A percentile compares a stretch with the other conserved stretches of the same genome.
These are phyloP conservation scores for Lamellibrachia luymesi DNA, from an alignment of 1,140 invertebrate genomes.

Conservation along the genomic window DNA sequence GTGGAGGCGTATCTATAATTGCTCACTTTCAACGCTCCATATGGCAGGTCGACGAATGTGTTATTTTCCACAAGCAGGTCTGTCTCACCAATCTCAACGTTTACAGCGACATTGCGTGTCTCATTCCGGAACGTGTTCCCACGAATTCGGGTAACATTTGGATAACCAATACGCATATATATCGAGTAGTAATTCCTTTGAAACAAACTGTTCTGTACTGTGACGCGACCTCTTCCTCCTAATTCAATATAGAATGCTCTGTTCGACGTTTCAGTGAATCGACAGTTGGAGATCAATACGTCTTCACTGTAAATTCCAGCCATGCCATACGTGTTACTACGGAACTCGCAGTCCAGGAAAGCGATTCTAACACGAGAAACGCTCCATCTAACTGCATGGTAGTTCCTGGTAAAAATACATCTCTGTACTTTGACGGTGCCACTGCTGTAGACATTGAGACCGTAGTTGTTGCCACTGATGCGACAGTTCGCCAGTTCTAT, in stretches of 20 bases:
- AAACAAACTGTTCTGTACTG: not conserved
- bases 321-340: not conserved
- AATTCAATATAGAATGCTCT: not conserved
- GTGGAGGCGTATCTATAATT: not conserved
- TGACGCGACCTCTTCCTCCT: not conserved
- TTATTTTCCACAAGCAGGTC: not conserved
- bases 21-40: not conserved
- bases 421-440: not conserved
- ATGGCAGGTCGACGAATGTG: not conserved
- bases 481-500: not conserved
- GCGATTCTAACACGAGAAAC: not conserved
- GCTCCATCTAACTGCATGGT: not conserved
- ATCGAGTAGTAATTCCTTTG: not conserved
- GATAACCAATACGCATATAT: not conserved
- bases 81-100: not conserved
- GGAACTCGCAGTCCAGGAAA: not conserved
- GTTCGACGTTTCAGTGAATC: not conserved
- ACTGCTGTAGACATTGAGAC: not conserved
- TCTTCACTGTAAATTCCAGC: not conserved
- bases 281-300: not conserved
- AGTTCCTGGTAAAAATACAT: not conserved
- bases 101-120: not conserved
- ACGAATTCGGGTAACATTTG: not conserved
- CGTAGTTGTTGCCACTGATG: not conserved
- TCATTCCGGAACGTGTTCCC: not conserved